These are phyloP conservation scores for Danio choprae DNA, from an alignment of 2,797 vertebrate species.

Conservation along the genomic window DNA sequence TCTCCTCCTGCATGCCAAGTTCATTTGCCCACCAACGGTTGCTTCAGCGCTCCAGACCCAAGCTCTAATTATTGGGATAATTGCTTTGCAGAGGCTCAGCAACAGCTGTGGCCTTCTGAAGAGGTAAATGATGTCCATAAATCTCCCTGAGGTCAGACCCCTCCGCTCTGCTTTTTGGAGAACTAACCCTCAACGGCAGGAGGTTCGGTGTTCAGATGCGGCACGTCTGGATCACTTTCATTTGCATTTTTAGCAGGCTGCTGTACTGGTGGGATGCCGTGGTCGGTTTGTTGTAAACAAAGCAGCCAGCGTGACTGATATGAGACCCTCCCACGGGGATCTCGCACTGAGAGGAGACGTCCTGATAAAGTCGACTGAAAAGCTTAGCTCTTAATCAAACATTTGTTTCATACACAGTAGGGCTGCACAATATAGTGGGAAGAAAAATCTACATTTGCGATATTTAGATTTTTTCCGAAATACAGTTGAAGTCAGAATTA, in stretches of 20 bases:
- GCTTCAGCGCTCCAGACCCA: conserved; percentile 51
- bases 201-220: conserved; percentile 53
- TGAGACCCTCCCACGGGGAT: conserved; percentile 28
- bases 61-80: conserved; percentile 73
- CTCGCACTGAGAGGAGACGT: conserved; percentile 25
- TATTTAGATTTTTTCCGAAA: too few relatives aligned
- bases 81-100: conserved; percentile 69
- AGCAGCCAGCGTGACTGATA: conserved; percentile 54
- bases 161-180: conserved; percentile 30
- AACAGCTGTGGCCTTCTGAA: conserved; percentile 76
- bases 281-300: conserved; percentile 52
- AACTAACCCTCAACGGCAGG: neutral
- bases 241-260: conserved; percentile 62
- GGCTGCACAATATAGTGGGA: too few relatives aligned
- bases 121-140: conserved; percentile 74
- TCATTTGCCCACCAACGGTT: conserved; percentile 8
- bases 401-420: conserved; percentile 30
- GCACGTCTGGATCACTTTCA: conserved; percentile 43
- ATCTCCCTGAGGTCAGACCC: conserved; percentile 56
- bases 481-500: too few relatives aligned
- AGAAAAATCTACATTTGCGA: too few relatives aligned
- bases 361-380: conserved; percentile 37
- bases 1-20: conserved; percentile 33
- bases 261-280: conserved; percentile 30
- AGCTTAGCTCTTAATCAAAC: conserved; percentile 37